Evolutionary conservation across 2,888 invertebrate species (phyloP).

Genomic region (Terebella lapidaria): DNA sequence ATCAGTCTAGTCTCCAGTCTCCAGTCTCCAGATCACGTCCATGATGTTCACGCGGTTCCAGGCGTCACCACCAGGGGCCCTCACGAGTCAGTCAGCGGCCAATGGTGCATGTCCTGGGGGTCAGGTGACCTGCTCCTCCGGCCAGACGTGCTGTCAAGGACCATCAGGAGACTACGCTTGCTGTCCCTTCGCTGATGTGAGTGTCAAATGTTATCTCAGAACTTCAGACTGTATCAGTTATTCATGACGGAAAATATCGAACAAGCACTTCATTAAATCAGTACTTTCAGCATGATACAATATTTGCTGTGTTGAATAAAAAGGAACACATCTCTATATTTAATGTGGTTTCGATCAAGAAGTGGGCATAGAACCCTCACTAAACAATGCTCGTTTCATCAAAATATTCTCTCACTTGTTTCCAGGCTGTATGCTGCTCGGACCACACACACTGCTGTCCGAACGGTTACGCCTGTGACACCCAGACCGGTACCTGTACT

Average conservation of each 20-base stretch:
- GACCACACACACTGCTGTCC: constrained; percentile 43
- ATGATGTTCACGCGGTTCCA: background rate
- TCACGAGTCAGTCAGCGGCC: background rate
- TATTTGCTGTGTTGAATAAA: no score
- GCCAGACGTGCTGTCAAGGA: constrained; percentile 39
- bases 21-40: background rate
- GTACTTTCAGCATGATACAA: no score
- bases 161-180: constrained; percentile 36
- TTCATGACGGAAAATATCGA: no score
- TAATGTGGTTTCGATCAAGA: no score
- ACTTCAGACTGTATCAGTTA: no score
- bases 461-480: constrained; percentile 29
- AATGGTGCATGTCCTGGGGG: constrained; percentile 2
- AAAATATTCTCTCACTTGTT: no score
- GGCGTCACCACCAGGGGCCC: background rate
- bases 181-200: constrained; percentile 40
- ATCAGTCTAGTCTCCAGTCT: no score
- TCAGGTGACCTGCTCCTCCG: constrained; percentile 3
- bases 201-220: no score
- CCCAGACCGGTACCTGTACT: background rate
- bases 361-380: no score
- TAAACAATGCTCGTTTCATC: no score
- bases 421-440: constrained; percentile 25
- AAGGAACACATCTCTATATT: no score
- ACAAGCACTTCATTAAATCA: no score